phyloP scores from a whole-genome alignment of 2,888 invertebrate genomes.

The Syritta pipiens region DNA sequence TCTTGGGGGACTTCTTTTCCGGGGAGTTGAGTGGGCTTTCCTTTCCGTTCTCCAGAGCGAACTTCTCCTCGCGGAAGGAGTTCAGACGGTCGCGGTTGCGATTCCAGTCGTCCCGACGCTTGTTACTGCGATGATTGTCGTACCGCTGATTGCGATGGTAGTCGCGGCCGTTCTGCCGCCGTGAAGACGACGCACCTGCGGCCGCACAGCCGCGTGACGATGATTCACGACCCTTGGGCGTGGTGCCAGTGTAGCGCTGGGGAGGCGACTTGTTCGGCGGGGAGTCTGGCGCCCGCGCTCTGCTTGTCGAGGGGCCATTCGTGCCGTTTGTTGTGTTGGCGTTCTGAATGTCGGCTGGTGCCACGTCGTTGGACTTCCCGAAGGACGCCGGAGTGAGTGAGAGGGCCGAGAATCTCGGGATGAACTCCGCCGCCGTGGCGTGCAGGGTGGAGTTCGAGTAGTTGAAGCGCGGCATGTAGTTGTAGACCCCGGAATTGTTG shows the following conservation, averaged over 20 bases:
- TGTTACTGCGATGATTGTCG: slow-evolving; percentile 77
- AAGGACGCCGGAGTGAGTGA: no score
- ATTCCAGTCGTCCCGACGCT: slow-evolving; percentile 78
- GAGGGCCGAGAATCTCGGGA: neutral
- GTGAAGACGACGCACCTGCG: slow-evolving; percentile 32
- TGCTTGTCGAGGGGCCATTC: slow-evolving; percentile 3
- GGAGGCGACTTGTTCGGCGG: slow-evolving; percentile 45
- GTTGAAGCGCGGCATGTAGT: slow-evolving; percentile 9
- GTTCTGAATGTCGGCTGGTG: slow-evolving; percentile 31
- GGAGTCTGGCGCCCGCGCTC: neutral
- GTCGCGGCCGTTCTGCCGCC: slow-evolving; percentile 71
- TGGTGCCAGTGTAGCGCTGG: slow-evolving; percentile 70
- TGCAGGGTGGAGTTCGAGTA: slow-evolving; percentile 71
- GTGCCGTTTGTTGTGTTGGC: slow-evolving; percentile 25
- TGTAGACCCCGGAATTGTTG: slow-evolving; percentile 5
- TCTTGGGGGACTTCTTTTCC: slow-evolving; percentile 74
- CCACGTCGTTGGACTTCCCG: slow-evolving; percentile 20
- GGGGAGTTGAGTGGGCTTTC: slow-evolving; percentile 76
- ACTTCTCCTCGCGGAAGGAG: slow-evolving; percentile 74
- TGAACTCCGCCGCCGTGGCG: slow-evolving; percentile 13
- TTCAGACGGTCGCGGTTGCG: slow-evolving; percentile 77
- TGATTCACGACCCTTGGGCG: slow-evolving; percentile 64
- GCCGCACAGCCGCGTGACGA: slow-evolving; percentile 34
- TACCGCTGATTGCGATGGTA: slow-evolving; percentile 74
- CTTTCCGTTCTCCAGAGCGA: slow-evolving; percentile 75